Evolutionary conservation across 2,113 vertebrate genomes (phyloP).

Genomic region (Chaetodon auriga): DNA sequence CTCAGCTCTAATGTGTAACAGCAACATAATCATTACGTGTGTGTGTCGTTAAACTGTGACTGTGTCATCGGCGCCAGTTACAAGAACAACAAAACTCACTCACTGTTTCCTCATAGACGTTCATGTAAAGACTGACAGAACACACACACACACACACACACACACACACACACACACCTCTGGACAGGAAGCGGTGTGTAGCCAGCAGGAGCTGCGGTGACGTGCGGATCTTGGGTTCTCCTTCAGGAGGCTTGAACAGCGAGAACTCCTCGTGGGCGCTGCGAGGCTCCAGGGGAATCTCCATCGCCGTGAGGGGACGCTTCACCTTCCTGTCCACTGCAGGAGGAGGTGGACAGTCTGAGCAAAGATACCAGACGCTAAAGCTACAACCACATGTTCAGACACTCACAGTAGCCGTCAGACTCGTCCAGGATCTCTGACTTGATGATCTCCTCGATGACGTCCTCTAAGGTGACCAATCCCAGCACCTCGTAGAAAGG

Average conservation of each 20-base stretch:
- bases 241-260: constrained; percentile 88
- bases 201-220: constrained; percentile 93
- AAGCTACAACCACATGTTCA: background rate
- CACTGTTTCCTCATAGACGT: too few species aligned
- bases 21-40: constrained; percentile 17
- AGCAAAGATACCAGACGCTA: background rate
- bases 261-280: constrained; percentile 88
- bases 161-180: constrained; percentile 82
- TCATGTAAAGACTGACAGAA: background rate
- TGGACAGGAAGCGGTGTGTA: constrained; percentile 93
- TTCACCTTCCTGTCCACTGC: constrained; percentile 86
- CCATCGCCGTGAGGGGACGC: constrained; percentile 82
- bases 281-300: constrained; percentile 83
- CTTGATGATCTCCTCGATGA: constrained; percentile 96
- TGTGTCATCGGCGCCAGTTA: background rate
- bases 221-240: constrained; percentile 89
- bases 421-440: constrained; percentile 95
- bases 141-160: background rate
- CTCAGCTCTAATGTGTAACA: background rate
- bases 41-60: constrained; percentile 54
- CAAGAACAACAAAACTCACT: background rate
- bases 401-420: constrained; percentile 88
- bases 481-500: constrained; percentile 97
- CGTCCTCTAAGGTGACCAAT: constrained; percentile 93
- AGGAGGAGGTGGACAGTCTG: background rate